A percentile compares a stretch with the other conserved stretches of the same genome.
Conservation (phyloP, 2,888 invertebrate species). For the Drosophila putrida region DNA sequence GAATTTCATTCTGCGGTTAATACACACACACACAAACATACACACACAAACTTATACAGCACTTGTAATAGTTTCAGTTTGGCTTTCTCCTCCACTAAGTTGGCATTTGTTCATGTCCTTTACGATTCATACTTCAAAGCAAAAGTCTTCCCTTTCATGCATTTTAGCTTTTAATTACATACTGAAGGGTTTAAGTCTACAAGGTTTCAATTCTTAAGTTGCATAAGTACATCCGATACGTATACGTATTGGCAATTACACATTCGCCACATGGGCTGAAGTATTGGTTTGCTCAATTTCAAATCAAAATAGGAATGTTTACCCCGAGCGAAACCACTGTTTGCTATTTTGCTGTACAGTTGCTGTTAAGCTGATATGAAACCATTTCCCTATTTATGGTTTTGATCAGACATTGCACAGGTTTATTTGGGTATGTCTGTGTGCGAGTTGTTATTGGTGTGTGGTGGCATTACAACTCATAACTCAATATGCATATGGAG, state of each 20-base stretch:
- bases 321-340: constrained; percentile 21
- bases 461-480: constrained; percentile 29
- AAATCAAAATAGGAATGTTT: constrained; percentile 75
- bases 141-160: constrained; percentile 50
- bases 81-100: constrained; percentile 2
- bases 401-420: constrained; percentile 7
- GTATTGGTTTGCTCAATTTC: constrained; percentile 55
- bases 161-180: constrained; percentile 59
- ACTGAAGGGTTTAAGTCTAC: constrained; percentile 24
- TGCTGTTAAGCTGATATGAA: constrained; percentile 53
- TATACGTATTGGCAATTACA: constrained; percentile 31
- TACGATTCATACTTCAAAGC: constrained; percentile 58
- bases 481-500: constrained; percentile 35
- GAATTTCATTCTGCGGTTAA: constrained; percentile 43
- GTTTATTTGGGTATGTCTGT: constrained; percentile 12
- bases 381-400: constrained; percentile 62
- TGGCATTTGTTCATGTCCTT: constrained; percentile 14
- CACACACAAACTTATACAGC: constrained; percentile 13
- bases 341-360: constrained; percentile 37
- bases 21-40: constrained; percentile 22
- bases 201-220: constrained; percentile 7
- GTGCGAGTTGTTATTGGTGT: constrained; percentile 13
- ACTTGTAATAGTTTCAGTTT: constrained; percentile 43
- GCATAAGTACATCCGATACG: constrained; percentile 11
- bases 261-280: constrained; percentile 34